Evolutionary conservation across 1,140 invertebrate species (phyloP).

Genomic region (Steinernema khuongi): DNA sequence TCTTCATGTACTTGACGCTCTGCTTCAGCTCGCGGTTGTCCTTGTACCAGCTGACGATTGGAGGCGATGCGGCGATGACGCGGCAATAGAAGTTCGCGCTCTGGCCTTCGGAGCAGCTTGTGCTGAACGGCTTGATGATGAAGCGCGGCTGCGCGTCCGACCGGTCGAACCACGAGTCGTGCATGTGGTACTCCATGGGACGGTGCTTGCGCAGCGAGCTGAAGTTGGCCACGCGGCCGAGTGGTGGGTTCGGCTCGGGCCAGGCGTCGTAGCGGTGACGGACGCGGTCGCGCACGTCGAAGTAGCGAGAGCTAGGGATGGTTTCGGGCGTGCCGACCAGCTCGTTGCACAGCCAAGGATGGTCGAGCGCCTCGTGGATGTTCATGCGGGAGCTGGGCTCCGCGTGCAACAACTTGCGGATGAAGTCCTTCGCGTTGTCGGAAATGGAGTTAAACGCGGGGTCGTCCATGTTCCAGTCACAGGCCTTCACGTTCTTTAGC

Average conservation of each 20-base stretch:
- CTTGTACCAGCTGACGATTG: conserved; percentile 85
- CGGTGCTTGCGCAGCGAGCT: conserved; percentile 90
- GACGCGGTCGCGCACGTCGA: conserved; percentile 78
- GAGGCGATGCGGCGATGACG: conserved; percentile 84
- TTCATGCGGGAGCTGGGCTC: conserved; percentile 96
- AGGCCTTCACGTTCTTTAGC: conserved; percentile 91
- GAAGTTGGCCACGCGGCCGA: conserved; percentile 92
- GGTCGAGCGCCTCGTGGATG: conserved; percentile 88
- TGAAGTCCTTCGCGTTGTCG: conserved; percentile 95
- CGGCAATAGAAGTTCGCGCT: conserved; percentile 93
- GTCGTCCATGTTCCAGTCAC: conserved; percentile 97
- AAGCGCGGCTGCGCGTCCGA: conserved; percentile 93
- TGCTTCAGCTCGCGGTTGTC: conserved; percentile 88
- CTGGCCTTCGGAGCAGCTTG: conserved; percentile 91
- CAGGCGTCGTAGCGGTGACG: conserved; percentile 71
- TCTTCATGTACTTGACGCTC: conserved; percentile 98
- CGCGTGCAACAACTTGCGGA: conserved; percentile 80
- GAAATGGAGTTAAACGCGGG: conserved; percentile 86
- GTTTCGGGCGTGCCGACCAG: conserved; percentile 69
- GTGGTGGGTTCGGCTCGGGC: conserved; percentile 82
- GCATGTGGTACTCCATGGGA: conserved; percentile 90
- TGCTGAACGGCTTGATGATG: conserved; percentile 87
- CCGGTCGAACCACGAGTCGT: conserved; percentile 80
- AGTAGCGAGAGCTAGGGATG: conserved; percentile 76
- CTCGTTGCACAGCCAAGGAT: conserved; percentile 83